These are phyloP conservation scores for Alethe diademata DNA, from an alignment of 2,113 vertebrate genomes.

Conservation along the genomic window DNA sequence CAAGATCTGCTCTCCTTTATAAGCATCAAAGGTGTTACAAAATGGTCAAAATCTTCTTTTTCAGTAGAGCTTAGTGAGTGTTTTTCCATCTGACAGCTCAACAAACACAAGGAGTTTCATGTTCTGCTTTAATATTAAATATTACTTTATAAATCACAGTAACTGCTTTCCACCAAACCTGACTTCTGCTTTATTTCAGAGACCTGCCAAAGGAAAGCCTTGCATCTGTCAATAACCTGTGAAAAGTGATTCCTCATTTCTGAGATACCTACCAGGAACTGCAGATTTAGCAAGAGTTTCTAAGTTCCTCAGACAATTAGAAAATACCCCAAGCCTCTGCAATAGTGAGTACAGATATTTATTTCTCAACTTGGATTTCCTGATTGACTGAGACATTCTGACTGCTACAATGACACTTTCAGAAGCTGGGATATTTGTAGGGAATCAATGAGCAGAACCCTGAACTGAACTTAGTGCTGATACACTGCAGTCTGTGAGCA, in stretches of 20 bases:
- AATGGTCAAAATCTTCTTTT: background rate
- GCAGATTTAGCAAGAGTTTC: background rate
- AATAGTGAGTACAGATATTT: background rate
- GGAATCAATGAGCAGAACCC: background rate
- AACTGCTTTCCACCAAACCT: background rate
- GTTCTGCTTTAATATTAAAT: background rate
- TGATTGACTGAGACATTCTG: background rate
- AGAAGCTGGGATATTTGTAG: background rate
- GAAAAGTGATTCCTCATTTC: background rate
- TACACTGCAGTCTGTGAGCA: background rate
- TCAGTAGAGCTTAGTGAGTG: background rate
- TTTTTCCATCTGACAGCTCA: background rate
- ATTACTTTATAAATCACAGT: background rate
- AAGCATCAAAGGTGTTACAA: background rate
- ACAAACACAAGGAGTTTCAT: background rate
- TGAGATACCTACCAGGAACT: background rate
- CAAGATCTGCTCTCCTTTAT: background rate
- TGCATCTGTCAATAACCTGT: background rate
- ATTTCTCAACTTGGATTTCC: background rate
- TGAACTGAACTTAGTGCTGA: background rate
- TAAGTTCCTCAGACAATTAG: background rate
- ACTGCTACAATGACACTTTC: background rate
- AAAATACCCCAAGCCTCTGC: background rate
- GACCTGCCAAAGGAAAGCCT: background rate
- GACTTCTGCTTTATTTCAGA: background rate